phyloP scores from a whole-genome alignment of 2,113 vertebrate genomes.

The Aythya baeri region DNA sequence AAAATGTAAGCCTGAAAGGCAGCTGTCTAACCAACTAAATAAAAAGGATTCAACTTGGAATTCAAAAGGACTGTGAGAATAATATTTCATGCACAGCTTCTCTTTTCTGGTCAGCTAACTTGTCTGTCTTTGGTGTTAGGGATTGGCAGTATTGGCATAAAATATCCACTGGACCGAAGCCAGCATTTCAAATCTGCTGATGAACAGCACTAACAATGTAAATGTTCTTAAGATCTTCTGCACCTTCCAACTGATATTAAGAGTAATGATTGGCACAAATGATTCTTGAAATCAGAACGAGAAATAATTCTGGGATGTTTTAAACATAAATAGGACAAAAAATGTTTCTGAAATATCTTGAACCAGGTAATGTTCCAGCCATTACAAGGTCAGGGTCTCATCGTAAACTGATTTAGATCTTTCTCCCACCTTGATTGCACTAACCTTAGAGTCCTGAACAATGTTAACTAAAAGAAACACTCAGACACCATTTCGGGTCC shows the following conservation, averaged over 20 bases:
- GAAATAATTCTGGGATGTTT: neutral
- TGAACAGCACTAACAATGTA: neutral
- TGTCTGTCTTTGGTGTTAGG: neutral
- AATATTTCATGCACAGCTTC: neutral
- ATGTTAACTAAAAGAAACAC: neutral
- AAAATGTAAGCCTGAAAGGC: neutral
- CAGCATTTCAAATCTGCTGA: neutral
- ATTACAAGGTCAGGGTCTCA: neutral
- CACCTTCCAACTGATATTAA: neutral
- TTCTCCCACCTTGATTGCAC: neutral
- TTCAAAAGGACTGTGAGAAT: neutral
- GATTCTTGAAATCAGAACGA: neutral
- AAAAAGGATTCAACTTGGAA: neutral
- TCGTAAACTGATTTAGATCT: neutral
- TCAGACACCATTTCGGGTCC: neutral
- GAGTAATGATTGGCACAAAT: neutral
- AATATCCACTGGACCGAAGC: neutral
- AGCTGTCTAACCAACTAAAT: neutral
- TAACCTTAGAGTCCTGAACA: neutral
- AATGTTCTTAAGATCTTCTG: neutral
- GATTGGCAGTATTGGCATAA: neutral
- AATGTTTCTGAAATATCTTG: neutral
- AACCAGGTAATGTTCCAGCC: neutral
- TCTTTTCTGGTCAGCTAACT: neutral
- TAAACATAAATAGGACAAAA: neutral